Evolutionary conservation across 2,888 invertebrate genomes (phyloP).

Genomic region (Ophioninae sp.): DNA sequence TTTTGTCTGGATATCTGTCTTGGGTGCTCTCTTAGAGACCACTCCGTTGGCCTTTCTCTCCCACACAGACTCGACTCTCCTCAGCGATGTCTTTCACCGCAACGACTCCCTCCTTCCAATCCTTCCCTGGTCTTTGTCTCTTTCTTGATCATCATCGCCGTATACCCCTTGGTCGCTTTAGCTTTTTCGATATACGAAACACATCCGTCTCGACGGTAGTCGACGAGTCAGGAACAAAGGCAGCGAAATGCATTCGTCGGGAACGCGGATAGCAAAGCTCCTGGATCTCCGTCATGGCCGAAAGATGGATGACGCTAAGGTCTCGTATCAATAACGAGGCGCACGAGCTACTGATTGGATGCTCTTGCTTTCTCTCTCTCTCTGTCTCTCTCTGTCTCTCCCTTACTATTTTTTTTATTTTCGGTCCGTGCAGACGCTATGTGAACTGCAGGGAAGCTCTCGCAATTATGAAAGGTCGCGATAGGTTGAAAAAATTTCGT

Average conservation of each 20-base stretch:
- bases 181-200: slow-evolving; percentile 9
- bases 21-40: slow-evolving; percentile 45
- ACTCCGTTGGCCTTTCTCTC: slow-evolving; percentile 46
- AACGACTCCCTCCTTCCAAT: slow-evolving; percentile 17
- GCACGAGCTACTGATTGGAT: slow-evolving; percentile 16
- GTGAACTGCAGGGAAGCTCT: no score
- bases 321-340: slow-evolving; percentile 52
- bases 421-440: no score
- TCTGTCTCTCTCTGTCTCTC: no score
- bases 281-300: slow-evolving; percentile 21
- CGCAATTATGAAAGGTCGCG: no score
- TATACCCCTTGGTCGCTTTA: not conserved
- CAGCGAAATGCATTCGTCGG: slow-evolving; percentile 11
- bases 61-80: slow-evolving; percentile 30
- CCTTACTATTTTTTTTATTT: no score
- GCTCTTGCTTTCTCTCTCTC: not conserved
- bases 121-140: slow-evolving; percentile 8
- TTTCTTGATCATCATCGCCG: slow-evolving; percentile 2
- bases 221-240: slow-evolving; percentile 6
- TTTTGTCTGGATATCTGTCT: slow-evolving; percentile 35
- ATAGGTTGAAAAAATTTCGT: no score
- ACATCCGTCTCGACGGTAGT: slow-evolving; percentile 8
- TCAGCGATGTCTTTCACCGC: slow-evolving; percentile 35
- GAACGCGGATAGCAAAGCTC: slow-evolving; percentile 14
- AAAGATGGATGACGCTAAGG: slow-evolving; percentile 33